These are phyloP conservation scores for Nibea albiflora DNA, from an alignment of 2,113 vertebrate species.

Conservation along the genomic window DNA sequence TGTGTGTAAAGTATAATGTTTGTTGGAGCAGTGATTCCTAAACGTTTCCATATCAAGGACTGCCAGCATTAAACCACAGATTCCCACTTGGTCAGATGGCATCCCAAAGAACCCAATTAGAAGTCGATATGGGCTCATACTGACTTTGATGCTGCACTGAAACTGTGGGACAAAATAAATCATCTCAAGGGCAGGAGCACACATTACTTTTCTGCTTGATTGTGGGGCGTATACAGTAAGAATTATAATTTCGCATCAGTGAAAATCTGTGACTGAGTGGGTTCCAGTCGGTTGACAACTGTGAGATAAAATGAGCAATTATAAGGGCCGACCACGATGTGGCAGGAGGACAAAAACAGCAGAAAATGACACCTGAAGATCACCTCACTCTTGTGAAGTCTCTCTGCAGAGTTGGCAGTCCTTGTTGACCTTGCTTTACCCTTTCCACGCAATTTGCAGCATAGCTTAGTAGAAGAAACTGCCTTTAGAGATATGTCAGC, in stretches of 20 bases:
- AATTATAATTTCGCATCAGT: background rate
- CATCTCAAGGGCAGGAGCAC: background rate
- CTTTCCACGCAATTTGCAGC: no score
- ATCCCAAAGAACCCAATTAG: slow-evolving; percentile 8
- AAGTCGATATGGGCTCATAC: background rate
- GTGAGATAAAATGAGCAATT: background rate
- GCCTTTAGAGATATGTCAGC: no score
- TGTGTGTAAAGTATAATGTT: slow-evolving; percentile 14
- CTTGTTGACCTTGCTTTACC: no score
- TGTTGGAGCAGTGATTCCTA: background rate
- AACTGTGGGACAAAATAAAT: background rate
- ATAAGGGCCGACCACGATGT: no score
- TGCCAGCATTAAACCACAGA: background rate
- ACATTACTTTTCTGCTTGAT: background rate
- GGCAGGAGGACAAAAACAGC: no score
- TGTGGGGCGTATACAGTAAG: background rate
- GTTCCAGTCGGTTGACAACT: slow-evolving; percentile 4
- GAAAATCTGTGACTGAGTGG: background rate
- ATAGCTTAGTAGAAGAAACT: no score
- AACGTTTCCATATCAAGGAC: background rate
- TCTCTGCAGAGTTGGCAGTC: no score
- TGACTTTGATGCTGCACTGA: background rate
- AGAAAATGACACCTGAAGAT: no score
- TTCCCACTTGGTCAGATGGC: background rate
- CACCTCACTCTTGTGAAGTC: no score